Evolutionary conservation across 2,113 vertebrate species (phyloP).

Genomic region (Suncus etruscus): DNA sequence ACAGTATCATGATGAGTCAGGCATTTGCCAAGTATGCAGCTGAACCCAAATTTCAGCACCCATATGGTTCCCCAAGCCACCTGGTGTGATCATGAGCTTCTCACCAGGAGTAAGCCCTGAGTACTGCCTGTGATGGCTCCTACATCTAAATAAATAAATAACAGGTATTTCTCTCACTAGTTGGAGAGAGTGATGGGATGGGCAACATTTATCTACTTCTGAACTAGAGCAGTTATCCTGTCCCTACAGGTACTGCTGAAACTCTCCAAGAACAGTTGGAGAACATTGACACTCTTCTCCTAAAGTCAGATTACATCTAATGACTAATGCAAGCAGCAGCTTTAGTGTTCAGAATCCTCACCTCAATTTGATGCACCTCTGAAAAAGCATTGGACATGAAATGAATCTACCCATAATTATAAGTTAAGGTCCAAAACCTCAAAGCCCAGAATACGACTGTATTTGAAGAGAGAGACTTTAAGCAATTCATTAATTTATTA

Average conservation of each 20-base stretch:
- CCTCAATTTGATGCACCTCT: not conserved
- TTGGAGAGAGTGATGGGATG: no score
- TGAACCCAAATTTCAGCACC: no score
- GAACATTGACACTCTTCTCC: not conserved
- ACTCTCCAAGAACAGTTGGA: not conserved
- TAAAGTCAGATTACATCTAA: not conserved
- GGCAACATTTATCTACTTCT: not conserved
- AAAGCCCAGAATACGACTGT: not conserved
- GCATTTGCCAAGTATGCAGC: no score
- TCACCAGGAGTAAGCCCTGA: no score
- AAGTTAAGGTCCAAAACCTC: not conserved
- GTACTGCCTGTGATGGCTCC: no score
- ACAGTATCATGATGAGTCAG: no score
- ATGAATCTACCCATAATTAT: not conserved
- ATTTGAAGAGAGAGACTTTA: conserved; percentile 5
- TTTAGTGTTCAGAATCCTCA: not conserved
- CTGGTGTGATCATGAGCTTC: no score
- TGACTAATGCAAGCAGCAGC: not conserved
- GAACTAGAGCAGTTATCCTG: not conserved
- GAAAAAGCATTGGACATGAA: not conserved
- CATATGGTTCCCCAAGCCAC: no score
- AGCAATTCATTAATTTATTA: not conserved
- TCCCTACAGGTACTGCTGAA: not conserved
- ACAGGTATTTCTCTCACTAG: no score
- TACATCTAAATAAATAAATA: no score